phyloP scores from a whole-genome alignment of 2,797 vertebrate genomes.

The Cetoscarus ocellatus region DNA sequence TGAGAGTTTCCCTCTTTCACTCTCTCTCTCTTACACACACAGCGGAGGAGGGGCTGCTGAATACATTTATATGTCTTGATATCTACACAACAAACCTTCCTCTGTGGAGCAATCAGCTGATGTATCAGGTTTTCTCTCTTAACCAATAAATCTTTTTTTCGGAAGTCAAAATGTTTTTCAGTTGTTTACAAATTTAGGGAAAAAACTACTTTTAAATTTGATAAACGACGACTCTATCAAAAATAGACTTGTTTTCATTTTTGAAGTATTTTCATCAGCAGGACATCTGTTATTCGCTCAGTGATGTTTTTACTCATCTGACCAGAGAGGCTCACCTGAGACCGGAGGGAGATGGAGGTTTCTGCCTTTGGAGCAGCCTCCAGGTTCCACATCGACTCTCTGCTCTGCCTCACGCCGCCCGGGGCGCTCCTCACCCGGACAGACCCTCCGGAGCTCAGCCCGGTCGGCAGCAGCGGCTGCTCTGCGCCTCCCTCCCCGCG shows the following conservation, averaged over 20 bases:
- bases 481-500: constrained; percentile 87
- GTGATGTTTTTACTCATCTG: constrained; percentile 4
- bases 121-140: not conserved
- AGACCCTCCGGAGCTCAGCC: constrained; percentile 89
- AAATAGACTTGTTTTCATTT: not conserved
- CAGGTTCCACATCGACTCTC: constrained; percentile 91
- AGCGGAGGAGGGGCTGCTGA: not conserved
- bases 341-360: constrained; percentile 85
- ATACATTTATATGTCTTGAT: not conserved
- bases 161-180: not conserved
- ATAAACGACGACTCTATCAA: constrained; percentile 1
- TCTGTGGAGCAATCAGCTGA: not conserved
- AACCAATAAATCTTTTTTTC: constrained; percentile 12
- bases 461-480: constrained; percentile 82
- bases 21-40: not conserved
- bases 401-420: constrained; percentile 88
- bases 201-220: not conserved
- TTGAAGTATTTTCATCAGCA: not conserved
- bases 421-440: constrained; percentile 85
- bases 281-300: not conserved
- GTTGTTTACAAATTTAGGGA: not conserved
- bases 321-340: constrained; percentile 15
- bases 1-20: not conserved
- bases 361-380: constrained; percentile 80
- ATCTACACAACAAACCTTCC: not conserved